Base-by-base conservation (phyloP, 2,113 vertebrate genomes). In the Mormyrus lacerda region DNA sequence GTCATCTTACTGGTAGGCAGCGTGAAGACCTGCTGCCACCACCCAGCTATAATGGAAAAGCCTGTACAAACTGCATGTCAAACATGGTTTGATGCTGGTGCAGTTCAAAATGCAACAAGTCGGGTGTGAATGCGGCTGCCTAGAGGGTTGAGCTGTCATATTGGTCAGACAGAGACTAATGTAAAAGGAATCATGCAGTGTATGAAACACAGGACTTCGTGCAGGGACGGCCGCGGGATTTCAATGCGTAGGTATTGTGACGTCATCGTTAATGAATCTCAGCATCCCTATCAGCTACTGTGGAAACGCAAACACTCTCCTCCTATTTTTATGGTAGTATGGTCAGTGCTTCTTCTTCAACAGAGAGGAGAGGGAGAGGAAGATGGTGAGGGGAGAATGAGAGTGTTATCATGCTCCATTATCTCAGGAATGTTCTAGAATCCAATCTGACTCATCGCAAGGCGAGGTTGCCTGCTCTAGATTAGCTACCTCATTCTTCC, bases 321-420 rank as follows among this genome's bases (percentile, higher is more conserved):
- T 39, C 85, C 44, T 89, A 21, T 82, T 51, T n/a, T 44, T 39
- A 0, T 89, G 55, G 0, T 92, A 96, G 96, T 95, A 93, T 51
- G 95, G 95, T 21, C 95, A 96, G 92, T 96, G 96, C 90, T 96
- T 96, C 93, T 96, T 96, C 93, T 95, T 95, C 88, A 95, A 95
- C 87, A 90, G 91, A 48, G 95, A 94, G 58, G 93, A 95, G 91
- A 91, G 92, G 82, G 94, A 96, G 24, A 89, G 87, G 3, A 93
- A 90, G 84, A 95, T 93, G 92, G 95, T 96, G 90, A 93, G 76
- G 1, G 42, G 24, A 15, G 53, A 42, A 21, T 11, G 51, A 42
- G 17, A 82, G 35, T 6, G 76, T 82, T 42, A 82, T 44, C 76
- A 21, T 44, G 76, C 76, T 82, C 42, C 24, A 1, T 55, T 44